phyloP scores from a whole-genome alignment of 2,113 vertebrate genomes.

The Erinaceus europaeus region DNA sequence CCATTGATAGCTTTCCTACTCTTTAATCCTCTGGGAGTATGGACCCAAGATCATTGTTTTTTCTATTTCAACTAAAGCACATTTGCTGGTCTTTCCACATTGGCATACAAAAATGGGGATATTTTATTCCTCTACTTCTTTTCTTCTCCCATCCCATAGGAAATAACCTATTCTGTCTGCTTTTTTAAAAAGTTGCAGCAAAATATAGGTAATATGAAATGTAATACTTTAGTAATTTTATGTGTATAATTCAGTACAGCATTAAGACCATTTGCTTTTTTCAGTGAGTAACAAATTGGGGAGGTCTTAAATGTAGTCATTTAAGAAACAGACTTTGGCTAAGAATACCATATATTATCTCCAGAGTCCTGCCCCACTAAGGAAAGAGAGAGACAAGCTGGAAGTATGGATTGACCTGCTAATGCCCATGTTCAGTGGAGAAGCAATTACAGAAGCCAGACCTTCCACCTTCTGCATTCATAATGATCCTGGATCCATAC shows the following conservation, averaged over 20 bases:
- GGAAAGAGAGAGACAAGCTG: no score
- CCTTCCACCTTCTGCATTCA: no score
- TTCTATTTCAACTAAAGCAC: conserved; percentile 23
- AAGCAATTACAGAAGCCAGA: no score
- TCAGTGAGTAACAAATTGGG: neutral
- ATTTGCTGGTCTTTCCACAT: neutral
- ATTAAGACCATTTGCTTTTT: neutral
- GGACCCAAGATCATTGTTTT: no score
- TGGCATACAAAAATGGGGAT: neutral
- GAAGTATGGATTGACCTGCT: no score
- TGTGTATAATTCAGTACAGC: neutral
- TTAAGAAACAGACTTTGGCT: neutral
- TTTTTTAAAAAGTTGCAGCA: neutral
- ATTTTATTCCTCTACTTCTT: neutral
- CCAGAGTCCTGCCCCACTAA: no score
- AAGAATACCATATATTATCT: no score
- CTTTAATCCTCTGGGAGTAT: no score
- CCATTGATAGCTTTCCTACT: no score
- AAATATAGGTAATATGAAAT: neutral
- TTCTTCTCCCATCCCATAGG: neutral
- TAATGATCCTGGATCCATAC: no score
- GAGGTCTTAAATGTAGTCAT: neutral
- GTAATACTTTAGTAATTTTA: conserved; percentile 15
- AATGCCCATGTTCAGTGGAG: no score
- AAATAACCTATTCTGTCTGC: no score